Evolutionary conservation across 2,113 vertebrate species (phyloP), one percentile per base, ranked within the genome.

Genomic region (Campylomormyrus numenius): DNA sequence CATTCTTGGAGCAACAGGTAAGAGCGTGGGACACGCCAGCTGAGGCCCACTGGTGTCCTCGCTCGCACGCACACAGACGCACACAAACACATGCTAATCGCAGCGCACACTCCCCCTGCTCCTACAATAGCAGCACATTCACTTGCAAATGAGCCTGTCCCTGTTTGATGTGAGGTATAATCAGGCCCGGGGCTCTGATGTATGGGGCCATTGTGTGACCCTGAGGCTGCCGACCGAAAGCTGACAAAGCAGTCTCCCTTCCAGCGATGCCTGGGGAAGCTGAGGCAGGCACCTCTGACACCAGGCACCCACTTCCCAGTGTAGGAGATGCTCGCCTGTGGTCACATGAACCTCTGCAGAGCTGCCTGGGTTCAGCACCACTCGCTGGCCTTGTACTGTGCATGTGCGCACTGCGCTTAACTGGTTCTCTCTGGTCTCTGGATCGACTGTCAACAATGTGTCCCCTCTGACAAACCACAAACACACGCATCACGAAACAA

Each of bases 1-100:
- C 80, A 92, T 42, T 17, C 6, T 17, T 91, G 90, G 91, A 91
- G 93, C 53, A 94, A 93, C 95, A 96, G 95, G 94, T 95, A 95
- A 90, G 93, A 93, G 91, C 90, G 94, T 92, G 95, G 91, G 93
- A 93, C 94, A 94, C 94, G 97, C 94, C 96, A 97, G 96, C 95
- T 96, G 95, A 95, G 95, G 94, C 94, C 93, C 88, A 93, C 93
- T 95, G 92, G 94, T 93, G 93, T 94, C 93, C 94, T 94, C 92
- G 93, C 90, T 94, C 93, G 90, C 92, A 88, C 93, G 90, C 92
- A 88, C 91, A 93, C 93, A 93, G 95, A 95, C 94, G 93, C 90
- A 96, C 95, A 93, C 92, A 97, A 96, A 96, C 92, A 93, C 93
- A 96, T 96, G 96, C 95, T 97, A 97, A 97, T 96, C 94, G 95